Evolutionary conservation across 2,888 invertebrate genomes (phyloP), one percentile per base, ranked within the genome.

Genomic region (Drosophila histrio): DNA sequence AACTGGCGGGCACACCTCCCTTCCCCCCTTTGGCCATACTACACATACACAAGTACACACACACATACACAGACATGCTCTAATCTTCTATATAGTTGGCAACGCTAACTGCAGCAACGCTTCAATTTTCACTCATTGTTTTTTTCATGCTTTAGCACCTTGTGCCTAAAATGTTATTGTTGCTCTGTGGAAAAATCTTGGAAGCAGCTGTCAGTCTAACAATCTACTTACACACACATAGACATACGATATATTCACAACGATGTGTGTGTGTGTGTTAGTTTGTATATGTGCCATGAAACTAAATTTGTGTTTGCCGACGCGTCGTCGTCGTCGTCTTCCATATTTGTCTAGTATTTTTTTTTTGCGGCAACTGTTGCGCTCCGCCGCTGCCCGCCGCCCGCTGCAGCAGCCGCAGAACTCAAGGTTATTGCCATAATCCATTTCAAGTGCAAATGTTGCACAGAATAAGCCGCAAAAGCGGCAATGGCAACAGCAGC

Each of bases 351-450:
- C 65, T 71, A 76, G 50, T 32, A 71, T 58, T 61, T 65, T 56
- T 62, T 68, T 70, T 53, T 77, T 78, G 79, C 69, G 72, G 73
- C 87, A 87, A 83, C 87, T 81, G 85, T 83, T 83, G 85, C 75
- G 49, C 57, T 21, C 11, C 39, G 53, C 54, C 58, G 26, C 62
- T 64, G 72, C 30, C 54, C 58, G 26, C 62, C 62, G 72, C 30
- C 54, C 63, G 80, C 52, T 72, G 82, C 84, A 71, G 73, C 76
- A 57, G 73, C 66, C 72, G 69, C 81, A 69, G 65, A 72, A 72
- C 77, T 89, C 88, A 87, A 87, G 87, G 89, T 87, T 87, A 86
- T 89, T 88, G 87, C 88, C 89, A 88, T 89, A 88, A 89, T 86
- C 87, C 79, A 73, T 88, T 88, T 85, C 88, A 88, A 88, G 84